Base-by-base conservation (phyloP, 2,888 invertebrate genomes). In the Amphiduros pacificus region DNA sequence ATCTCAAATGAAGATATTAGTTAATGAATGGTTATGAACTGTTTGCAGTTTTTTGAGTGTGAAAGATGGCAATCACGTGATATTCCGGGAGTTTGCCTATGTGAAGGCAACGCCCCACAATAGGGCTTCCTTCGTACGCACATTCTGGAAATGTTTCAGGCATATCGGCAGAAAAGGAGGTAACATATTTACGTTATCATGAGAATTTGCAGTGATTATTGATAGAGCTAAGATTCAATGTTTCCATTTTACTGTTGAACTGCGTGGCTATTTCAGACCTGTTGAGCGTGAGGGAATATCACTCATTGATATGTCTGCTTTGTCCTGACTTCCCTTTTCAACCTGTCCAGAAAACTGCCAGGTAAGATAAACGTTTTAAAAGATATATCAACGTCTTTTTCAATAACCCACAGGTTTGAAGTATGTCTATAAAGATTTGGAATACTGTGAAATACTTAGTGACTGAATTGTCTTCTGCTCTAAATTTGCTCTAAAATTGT, bases 91-190 rank as follows among this genome's bases (percentile, higher is more conserved):
- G 50, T 81, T 73, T 61, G 65, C 67, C 50, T 82, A 77, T 66
- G 73, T 82, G 50, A 72, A 70, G 48, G 69, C 75, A 26, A 82
- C 82, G 2, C 76, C 77, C 20, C 80, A 80, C 68, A 82, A 81
- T 67, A 67, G 82, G 53, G 74, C 78, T 9, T 80, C 78, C 2
- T 82, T 82, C 71, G 75, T 82, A 1, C 68, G 72, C 27, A 68
- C 77, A 11, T 80, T 82, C 69, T 79, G 78, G 78, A 79, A 77
- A 61, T 78, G 79, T 64, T 82, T 77, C 65, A 67, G 71, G 55
- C 76, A 77, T 58, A 76, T 82, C 57, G 80, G 80, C 4, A 76
- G 74, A 64, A 80, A 80, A 71, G 81, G 81, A 75, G 81, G 80
- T 80, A 66, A 64, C 63, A 59, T 36, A 55, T 24, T 2, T 22